Base-by-base conservation (phyloP, 2,888 invertebrate species). In the Lasioglossum calceatum region DNA sequence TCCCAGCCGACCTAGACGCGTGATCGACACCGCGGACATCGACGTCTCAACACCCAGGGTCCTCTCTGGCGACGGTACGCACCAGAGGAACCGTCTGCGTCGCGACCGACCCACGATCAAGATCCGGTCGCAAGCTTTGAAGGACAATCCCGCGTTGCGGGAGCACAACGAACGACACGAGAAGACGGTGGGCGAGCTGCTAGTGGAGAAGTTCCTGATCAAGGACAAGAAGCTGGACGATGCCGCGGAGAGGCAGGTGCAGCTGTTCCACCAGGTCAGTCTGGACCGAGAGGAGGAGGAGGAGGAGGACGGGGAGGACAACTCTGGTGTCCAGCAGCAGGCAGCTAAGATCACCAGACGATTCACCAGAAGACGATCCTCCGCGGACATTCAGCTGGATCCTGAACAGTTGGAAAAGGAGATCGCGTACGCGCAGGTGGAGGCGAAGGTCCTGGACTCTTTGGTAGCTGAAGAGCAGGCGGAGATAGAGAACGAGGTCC, bases 1-100 rank as follows among this genome's bases (percentile, higher is more conserved):
- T 14, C 93, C 96, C 2, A 95, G 97, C 2, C 96, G 97, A 79
- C 98, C 98, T 2, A 97, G 97, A 77, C 96, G 97, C 89, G 92
- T 94, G 14, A 97, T 98, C 87, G 98, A 98, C 94, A 98, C 98
- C 4, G 98, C 98, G 50, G 98, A 98, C 93, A 98, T 98, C 89
- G 98, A 98, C 94, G 98, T 98, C 0, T 97, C 98, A 0, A 96
- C 96, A 87, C 93, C 93, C 0, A 92, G 92, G 87, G 92, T 92
- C 19, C 73, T 92, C 0, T 58, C 93, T 0, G 89, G 89, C 32
- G 91, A 92, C 0, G 86, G 87, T 0, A 81, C 72, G 16, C 93
- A 72, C 77, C 93, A 85, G 86, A 93, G 87, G 84, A 93, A 93
- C 73, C 92, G 93, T 3, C 88, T 93, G 14, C 93, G 92, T 82